Percentiles rank a stretch among this genome's conserved stretches.
phyloP scores from a whole-genome alignment of 2,797 vertebrate species.

The Anabacerthia variegaticeps region DNA sequence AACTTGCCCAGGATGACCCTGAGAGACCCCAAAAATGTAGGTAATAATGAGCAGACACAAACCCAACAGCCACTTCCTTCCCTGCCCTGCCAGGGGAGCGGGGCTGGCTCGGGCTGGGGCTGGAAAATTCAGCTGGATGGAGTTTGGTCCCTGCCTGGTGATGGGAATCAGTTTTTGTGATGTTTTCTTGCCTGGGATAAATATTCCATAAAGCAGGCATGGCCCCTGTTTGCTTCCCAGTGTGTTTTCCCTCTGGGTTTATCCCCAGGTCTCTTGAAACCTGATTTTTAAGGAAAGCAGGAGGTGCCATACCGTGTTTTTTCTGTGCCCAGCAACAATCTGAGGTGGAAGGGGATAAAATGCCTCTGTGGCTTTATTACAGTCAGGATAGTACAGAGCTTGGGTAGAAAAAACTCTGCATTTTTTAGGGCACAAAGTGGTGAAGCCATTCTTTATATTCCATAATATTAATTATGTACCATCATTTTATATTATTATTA shows the following conservation, averaged over 20 bases:
- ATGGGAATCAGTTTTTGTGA: fast-evolving
- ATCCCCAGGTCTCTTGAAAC: neutral
- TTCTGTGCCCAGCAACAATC: neutral
- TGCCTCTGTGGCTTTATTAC: neutral
- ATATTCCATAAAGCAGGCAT: neutral
- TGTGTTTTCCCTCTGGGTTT: neutral
- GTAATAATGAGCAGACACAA: neutral
- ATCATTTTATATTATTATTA: too few relatives aligned
- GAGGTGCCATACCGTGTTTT: neutral
- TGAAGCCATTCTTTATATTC: neutral
- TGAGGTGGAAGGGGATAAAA: neutral
- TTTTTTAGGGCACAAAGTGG: neutral
- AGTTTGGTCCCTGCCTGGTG: neutral
- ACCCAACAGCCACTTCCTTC: neutral
- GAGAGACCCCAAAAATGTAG: fast-evolving
- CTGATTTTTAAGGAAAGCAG: neutral
- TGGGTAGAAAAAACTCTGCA: neutral
- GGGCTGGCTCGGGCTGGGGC: neutral
- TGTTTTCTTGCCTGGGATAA: neutral
- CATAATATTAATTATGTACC: neutral
- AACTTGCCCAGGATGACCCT: neutral
- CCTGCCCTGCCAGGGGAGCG: neutral
- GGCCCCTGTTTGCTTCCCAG: neutral
- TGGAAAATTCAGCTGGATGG: neutral
- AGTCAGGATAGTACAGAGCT: neutral